Evolutionary conservation across 2,113 vertebrate species (phyloP).

Genomic region (Pygoscelis adeliae): DNA sequence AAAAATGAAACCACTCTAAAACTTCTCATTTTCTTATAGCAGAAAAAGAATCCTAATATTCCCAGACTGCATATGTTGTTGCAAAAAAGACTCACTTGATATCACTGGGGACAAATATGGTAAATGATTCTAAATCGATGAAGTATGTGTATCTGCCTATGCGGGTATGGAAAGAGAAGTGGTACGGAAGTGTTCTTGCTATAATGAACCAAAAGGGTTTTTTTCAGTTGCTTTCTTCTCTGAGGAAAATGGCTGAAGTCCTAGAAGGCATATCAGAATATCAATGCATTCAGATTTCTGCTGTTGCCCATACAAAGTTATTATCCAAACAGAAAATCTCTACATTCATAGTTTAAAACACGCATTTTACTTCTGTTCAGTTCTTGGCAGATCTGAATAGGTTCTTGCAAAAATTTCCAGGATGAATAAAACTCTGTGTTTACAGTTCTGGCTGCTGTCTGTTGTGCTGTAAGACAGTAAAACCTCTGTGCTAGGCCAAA

Average conservation of each 20-base stretch:
- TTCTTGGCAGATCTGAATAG: conserved; percentile 28
- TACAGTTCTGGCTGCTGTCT: neutral
- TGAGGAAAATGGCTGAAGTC: neutral
- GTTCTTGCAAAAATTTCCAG: conserved; percentile 30
- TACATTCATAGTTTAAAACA: conserved; percentile 11
- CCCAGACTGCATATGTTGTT: neutral
- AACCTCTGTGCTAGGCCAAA: neutral
- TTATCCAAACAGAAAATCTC: conserved; percentile 19
- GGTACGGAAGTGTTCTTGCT: neutral
- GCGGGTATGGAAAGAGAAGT: neutral
- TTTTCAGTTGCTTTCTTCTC: neutral
- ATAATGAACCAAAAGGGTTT: neutral
- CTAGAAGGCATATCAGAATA: neutral
- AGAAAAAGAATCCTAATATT: neutral
- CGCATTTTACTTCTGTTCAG: neutral
- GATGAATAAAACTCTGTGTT: conserved; percentile 14
- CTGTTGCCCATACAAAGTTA: neutral
- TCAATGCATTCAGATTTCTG: neutral
- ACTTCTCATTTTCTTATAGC: neutral
- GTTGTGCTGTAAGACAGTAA: conserved; percentile 8
- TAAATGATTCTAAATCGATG: neutral
- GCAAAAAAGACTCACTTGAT: neutral
- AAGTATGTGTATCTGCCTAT: neutral
- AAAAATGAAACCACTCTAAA: neutral
- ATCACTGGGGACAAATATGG: neutral